These are phyloP conservation scores for Balearica regulorum DNA, from an alignment of 2,797 vertebrate species.

Conservation along the genomic window DNA sequence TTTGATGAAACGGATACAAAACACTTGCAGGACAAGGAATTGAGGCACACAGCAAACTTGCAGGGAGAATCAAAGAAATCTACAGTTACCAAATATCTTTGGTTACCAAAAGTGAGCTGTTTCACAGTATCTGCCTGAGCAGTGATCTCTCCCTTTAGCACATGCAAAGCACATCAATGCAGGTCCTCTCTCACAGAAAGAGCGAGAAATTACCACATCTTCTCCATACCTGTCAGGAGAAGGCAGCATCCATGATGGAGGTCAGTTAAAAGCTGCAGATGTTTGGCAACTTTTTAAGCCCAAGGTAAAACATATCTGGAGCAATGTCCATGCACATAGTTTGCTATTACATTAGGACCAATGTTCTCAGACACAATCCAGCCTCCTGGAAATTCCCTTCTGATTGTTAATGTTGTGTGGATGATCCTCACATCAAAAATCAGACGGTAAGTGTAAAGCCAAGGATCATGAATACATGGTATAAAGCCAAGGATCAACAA, in stretches of 20 bases:
- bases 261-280: background rate
- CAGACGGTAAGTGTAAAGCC: background rate
- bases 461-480: background rate
- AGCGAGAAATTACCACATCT: background rate
- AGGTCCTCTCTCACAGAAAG: background rate
- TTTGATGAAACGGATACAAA: background rate
- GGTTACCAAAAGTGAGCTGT: background rate
- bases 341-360: background rate
- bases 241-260: background rate
- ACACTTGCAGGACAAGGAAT: too few relatives aligned
- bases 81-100: background rate
- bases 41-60: background rate
- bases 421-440: background rate
- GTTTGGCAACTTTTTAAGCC: background rate
- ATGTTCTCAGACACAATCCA: background rate
- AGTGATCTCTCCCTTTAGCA: background rate
- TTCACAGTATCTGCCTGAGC: background rate
- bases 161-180: background rate
- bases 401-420: background rate
- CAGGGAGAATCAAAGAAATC: background rate
- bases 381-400: background rate
- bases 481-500: background rate
- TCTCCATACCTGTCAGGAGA: background rate
- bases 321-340: fast-evolving
- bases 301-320: background rate